Base-by-base conservation (phyloP, 1,140 invertebrate genomes). In the Drosophila prosaltans region DNA sequence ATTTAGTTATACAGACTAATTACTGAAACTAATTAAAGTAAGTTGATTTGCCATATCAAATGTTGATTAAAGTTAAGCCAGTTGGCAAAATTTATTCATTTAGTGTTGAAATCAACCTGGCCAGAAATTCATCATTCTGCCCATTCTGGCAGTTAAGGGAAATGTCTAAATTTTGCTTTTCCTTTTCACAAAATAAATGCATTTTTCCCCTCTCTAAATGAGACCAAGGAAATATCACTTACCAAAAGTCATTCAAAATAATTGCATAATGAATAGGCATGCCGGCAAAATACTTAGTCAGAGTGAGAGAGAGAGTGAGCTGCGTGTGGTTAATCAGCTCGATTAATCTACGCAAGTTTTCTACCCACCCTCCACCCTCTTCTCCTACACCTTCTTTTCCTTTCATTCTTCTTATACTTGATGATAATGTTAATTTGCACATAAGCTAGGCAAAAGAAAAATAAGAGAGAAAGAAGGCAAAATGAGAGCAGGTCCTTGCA, bases 371-470 rank as follows among this genome's bases (percentile, higher is more conserved):
- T 36, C 32, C 32, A 36, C 32, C 32, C 0, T 5, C 3, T 36
- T 26, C 39, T 40, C 39, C 39, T 26, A 1, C 45, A 7, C 16
- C 21, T 2, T 24, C 21, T 26, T 1, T 51, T n/a, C 5, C 41
- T 24, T 16, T 16, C 21, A 3, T 26, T 51, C 45, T 10, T 16
- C 45, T 26, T 51, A 5, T 36, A 36, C 21, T 65, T 70, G 78
- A 85, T 86, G 82, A 72, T 89, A 83, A 83, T 88, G 83, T 89
- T 89, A 88, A 88, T 88, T 88, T 89, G 84, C 80, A 82, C 83
- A 69, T 67, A 74, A 76, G 78, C 64, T 70, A 59, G 61, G 65
- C 41, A 54, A 71, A 62, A 68, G 41, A 79, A n/a, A 51, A 26
- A 7, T 4, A 7, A 51, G 10, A 9, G 3, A 9, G 6, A 48